Conservation (phyloP, 2,113 vertebrate genomes). For the Eulemur rufifrons region DNA sequence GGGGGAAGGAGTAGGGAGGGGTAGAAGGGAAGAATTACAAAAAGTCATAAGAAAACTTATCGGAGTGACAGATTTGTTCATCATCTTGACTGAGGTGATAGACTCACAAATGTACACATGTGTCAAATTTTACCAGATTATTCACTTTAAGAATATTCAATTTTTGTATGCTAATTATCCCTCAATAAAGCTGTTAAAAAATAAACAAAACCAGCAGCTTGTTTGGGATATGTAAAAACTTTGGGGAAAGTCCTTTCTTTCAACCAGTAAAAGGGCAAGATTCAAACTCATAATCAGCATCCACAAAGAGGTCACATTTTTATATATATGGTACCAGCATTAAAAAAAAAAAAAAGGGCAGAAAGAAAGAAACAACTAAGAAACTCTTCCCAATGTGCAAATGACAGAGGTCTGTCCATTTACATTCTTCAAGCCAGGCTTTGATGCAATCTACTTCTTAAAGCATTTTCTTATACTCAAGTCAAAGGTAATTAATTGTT, state of each 20-base stretch:
- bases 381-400: neutral
- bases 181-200: constrained; percentile 1
- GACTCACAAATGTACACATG: neutral
- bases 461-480: neutral
- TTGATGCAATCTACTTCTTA: neutral
- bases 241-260: neutral
- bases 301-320: neutral
- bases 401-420: neutral
- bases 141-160: neutral
- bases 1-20: no score
- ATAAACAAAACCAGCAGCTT: neutral
- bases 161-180: neutral
- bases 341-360: neutral
- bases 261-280: neutral
- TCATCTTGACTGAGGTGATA: neutral
- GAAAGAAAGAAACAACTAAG: neutral
- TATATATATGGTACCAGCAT: neutral
- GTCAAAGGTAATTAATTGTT: constrained; percentile 20
- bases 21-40: neutral
- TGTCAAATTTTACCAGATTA: neutral
- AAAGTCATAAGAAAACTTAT: neutral
- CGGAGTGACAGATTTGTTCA: neutral
- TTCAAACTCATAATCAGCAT: neutral
- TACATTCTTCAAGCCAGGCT: neutral
- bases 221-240: neutral